Base-by-base conservation (phyloP, 1,140 invertebrate species). In the Cydia amplana region DNA sequence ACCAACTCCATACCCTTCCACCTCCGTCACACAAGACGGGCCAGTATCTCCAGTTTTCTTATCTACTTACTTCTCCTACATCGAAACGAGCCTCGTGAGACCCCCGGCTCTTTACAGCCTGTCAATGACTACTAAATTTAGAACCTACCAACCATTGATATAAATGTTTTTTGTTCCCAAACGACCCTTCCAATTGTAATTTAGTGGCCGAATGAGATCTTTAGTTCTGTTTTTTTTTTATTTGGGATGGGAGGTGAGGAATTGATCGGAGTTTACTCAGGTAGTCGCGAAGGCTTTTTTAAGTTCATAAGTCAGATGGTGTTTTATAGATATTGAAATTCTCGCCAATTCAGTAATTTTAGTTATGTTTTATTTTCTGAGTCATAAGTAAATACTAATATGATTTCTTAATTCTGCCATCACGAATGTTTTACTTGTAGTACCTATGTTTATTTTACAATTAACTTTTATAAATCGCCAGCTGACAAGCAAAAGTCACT, bases 91-190 rank as follows among this genome's bases (percentile, higher is more conserved):
- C 74, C 91, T 82, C 85, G 43, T 46, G 89, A 81, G 89, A 82
- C 67, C 74, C 78, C 82, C 80, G 82, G 83, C 85, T 90, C 85
- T 91, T 91, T 91, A 92, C 87, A 83, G 86, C 88, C 90, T 92
- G 91, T 92, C 91, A 91, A 92, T 92, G 90, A 91, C 89, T 91
- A 88, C 84, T 86, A 87, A 91, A 92, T 92, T 92, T 91, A 90
- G 88, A 92, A 88, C 90, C 87, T 81, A 76, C 87, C 85, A 82
- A 79, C 89, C 91, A 92, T 92, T 92, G 89, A 92, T 91, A 92
- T 91, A 90, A 92, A 92, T 92, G 91, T 92, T 92, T 92, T 92
- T 92, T 91, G 89, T 91, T 90, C 90, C 91, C 91, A 87, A 89
- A 91, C 91, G 84, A 85, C 90, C 89, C 83, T 91, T 87, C 82